These are phyloP conservation scores for Diplosoma virens DNA, from an alignment of 23 tunicate species.

Conservation along the genomic window DNA sequence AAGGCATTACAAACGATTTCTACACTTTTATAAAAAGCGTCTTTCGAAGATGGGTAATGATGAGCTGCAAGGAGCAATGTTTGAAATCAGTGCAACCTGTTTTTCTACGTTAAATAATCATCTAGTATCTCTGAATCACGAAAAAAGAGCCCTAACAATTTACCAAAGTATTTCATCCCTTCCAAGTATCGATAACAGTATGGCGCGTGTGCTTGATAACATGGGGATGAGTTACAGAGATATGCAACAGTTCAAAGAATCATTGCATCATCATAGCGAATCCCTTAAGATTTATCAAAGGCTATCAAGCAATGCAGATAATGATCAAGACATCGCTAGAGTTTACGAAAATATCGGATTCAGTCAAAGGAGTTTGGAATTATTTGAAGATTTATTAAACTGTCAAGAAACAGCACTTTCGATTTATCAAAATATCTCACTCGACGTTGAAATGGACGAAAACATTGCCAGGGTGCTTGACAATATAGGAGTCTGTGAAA, in stretches of 20 bases:
- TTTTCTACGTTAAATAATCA: background rate
- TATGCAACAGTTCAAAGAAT: background rate
- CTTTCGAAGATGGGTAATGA: too few relatives aligned
- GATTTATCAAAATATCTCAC: background rate
- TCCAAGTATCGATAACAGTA: background rate
- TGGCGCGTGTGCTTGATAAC: background rate
- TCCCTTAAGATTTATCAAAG: background rate
- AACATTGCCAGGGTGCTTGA: background rate
- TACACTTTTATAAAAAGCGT: too few relatives aligned
- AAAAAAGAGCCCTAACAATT: background rate
- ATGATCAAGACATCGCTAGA: background rate
- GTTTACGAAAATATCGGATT: background rate
- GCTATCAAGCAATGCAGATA: background rate
- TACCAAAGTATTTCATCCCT: background rate
- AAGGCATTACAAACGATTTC: too few relatives aligned
- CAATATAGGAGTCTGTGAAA: background rate
- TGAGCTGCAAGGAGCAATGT: background rate
- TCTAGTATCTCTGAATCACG: background rate
- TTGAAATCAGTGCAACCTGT: background rate
- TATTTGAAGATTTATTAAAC: background rate
- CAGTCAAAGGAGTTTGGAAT: background rate
- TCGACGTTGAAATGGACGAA: background rate
- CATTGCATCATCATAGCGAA: background rate
- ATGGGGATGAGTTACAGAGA: background rate
- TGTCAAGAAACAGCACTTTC: background rate